phyloP scores from a whole-genome alignment of 2,113 vertebrate species.

The Oreochromis tanganicae region DNA sequence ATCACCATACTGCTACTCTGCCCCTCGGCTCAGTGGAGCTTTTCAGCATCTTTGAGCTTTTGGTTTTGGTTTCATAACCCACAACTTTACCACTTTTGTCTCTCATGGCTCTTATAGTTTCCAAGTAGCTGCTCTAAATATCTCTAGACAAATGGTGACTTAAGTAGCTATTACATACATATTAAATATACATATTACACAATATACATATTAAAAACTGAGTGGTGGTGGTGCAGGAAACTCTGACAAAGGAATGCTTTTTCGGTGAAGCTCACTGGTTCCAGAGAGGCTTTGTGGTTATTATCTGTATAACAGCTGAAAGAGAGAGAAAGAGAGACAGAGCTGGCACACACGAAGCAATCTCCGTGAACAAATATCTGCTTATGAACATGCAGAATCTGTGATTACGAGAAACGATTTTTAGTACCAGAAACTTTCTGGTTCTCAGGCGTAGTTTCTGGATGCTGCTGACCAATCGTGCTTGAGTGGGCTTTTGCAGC shows the following conservation, averaged over 20 bases:
- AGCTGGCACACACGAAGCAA: not conserved
- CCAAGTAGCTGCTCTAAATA: not conserved
- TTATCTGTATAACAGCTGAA: not conserved
- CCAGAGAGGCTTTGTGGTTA: not conserved
- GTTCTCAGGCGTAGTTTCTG: not conserved
- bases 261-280: not conserved
- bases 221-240: not conserved
- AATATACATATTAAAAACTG: not conserved
- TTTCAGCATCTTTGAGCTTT: not conserved
- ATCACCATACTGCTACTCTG: not conserved
- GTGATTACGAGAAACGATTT: not conserved
- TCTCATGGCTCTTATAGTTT: not conserved
- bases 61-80: not conserved
- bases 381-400: not conserved
- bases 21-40: not conserved
- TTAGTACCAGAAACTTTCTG: not conserved
- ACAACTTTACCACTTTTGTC: not conserved
- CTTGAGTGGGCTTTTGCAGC: not conserved
- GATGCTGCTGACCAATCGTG: not conserved
- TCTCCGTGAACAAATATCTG: not conserved
- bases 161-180: not conserved
- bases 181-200: not conserved
- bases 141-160: not conserved
- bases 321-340: fast-evolving
- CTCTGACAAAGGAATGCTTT: not conserved